phyloP scores from a whole-genome alignment of 2,888 invertebrate species.

The Cheiracanthium punctorium region DNA sequence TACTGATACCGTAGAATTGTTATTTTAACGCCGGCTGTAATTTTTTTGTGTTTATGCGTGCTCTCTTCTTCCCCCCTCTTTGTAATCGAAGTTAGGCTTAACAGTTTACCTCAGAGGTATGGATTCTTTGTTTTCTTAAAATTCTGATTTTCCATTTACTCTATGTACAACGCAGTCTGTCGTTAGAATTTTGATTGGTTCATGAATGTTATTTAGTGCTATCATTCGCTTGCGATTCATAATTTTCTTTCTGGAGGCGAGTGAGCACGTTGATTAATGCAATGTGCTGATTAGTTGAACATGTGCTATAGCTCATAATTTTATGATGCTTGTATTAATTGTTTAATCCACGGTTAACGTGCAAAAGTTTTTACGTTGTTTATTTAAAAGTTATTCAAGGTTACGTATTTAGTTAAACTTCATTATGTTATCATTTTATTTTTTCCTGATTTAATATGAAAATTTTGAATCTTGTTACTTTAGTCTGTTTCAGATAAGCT shows the following conservation, averaged over 20 bases:
- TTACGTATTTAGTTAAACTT: too few species aligned
- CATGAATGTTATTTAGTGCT: background rate
- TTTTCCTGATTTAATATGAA: too few species aligned
- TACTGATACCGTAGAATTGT: background rate
- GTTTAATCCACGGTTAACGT: background rate
- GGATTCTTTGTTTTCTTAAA: background rate
- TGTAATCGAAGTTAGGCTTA: constrained; percentile 45
- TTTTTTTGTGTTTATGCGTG: background rate
- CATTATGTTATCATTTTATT: too few species aligned
- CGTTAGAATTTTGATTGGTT: background rate
- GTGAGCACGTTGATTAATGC: background rate
- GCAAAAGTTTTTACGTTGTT: too few species aligned
- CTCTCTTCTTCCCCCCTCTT: background rate
- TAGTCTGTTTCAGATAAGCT: too few species aligned
- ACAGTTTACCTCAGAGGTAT: constrained; percentile 33
- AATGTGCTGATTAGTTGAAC: background rate
- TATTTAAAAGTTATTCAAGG: too few species aligned
- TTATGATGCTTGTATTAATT: background rate
- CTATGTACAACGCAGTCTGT: background rate
- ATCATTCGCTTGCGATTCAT: too few species aligned
- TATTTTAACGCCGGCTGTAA: background rate
- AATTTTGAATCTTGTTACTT: too few species aligned
- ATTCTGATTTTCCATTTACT: background rate
- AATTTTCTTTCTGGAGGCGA: too few species aligned
- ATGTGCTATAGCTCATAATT: too few species aligned